These are phyloP conservation scores for Heteromurus nitidus DNA, from an alignment of 2,888 invertebrate species.

Conservation along the genomic window DNA sequence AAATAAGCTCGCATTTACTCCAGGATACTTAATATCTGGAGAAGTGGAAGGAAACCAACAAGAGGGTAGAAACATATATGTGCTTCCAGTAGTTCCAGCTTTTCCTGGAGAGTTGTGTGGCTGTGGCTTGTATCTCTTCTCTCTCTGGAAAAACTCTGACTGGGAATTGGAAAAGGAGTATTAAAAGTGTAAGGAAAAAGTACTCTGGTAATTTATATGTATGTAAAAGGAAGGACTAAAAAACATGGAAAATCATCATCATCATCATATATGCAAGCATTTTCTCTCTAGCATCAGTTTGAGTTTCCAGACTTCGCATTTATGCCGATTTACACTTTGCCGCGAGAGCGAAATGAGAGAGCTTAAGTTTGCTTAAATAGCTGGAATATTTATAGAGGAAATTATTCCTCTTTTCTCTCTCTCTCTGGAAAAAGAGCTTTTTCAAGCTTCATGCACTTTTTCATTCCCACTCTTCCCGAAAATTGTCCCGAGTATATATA, in stretches of 20 bases:
- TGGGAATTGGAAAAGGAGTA: conserved; percentile 13
- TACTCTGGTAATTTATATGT: conserved; percentile 19
- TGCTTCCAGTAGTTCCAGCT: too few species aligned
- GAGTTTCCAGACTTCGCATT: too few species aligned
- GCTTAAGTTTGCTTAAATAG: conserved; percentile 65
- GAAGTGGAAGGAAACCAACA: conserved; percentile 25
- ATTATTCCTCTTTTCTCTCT: conserved; percentile 58
- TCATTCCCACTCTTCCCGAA: conserved; percentile 18
- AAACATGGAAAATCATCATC: conserved; percentile 21
- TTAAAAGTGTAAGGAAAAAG: conserved; percentile 29
- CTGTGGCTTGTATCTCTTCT: too few species aligned
- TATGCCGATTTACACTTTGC: conserved; percentile 60
- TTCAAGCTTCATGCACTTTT: conserved; percentile 35
- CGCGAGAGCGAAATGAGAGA: conserved; percentile 58
- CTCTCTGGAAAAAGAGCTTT: conserved; percentile 3
- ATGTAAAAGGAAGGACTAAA: conserved; percentile 27
- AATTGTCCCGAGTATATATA: too few species aligned
- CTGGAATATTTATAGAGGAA: conserved; percentile 61
- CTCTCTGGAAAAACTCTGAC: background rate
- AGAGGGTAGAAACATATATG: too few species aligned
- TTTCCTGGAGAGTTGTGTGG: too few species aligned
- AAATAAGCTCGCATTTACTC: conserved; percentile 16
- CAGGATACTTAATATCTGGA: conserved; percentile 30
- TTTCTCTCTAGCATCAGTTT: conserved; percentile 33
- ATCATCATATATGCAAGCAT: conserved; percentile 48